Conservation (phyloP, 2,888 invertebrate genomes). For the Papilio elwesi region DNA sequence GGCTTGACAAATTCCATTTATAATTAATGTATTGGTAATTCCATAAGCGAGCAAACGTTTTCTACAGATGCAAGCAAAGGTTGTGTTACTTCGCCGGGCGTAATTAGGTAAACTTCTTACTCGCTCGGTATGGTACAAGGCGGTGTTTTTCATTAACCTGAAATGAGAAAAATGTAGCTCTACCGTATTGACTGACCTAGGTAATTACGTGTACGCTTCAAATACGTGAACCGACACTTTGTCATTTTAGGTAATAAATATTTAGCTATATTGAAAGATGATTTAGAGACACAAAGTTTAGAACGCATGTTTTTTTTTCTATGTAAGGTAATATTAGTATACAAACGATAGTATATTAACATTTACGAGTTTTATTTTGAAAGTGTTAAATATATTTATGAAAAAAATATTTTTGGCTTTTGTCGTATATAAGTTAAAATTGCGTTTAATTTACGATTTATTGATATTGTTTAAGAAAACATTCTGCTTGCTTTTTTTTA, state of each 20-base stretch:
- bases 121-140: conserved; percentile 59
- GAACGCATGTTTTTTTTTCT: no score
- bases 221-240: neutral
- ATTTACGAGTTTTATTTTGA: no score
- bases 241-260: neutral
- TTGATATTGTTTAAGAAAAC: no score
- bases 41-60: conserved; percentile 15
- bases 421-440: no score
- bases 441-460: no score
- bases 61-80: conserved; percentile 43
- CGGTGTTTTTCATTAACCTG: conserved; percentile 77
- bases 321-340: no score
- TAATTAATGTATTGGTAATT: conserved; percentile 7
- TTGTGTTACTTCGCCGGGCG: conserved; percentile 56
- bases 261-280: neutral
- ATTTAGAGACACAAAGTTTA: neutral
- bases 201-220: conserved; percentile 16
- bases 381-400: no score
- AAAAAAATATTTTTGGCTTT: no score
- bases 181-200: conserved; percentile 52
- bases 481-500: no score
- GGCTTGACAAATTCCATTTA: neutral
- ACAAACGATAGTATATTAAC: no score
- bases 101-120: conserved; percentile 68
- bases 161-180: conserved; percentile 74